Conservation (phyloP, 2,888 invertebrate genomes). For the Teinopalpus imperialis region DNA sequence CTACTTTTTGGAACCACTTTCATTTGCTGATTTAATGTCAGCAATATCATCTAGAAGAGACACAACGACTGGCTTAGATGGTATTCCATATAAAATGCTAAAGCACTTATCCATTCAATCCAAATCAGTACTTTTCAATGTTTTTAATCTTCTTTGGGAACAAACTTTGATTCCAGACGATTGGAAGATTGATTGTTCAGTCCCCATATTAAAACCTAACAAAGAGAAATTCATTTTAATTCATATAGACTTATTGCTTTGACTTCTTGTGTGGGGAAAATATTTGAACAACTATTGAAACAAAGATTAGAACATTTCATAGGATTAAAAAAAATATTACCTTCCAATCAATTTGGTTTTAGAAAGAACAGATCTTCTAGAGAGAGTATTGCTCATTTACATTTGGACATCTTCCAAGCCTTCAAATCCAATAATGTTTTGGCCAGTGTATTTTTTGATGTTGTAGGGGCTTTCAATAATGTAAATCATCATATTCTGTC, state of each 20-base stretch:
- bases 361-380: background rate
- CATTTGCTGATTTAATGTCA: no score
- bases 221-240: slow-evolving; percentile 7
- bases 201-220: slow-evolving; percentile 23
- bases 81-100: slow-evolving; percentile 17
- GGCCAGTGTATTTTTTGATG: slow-evolving; percentile 23
- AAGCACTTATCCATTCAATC: slow-evolving; percentile 2
- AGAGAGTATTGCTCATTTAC: slow-evolving; percentile 13
- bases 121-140: slow-evolving; percentile 2
- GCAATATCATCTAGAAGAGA: no score
- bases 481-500: slow-evolving; percentile 22
- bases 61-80: no score
- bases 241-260: slow-evolving; percentile 24
- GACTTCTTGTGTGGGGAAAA: slow-evolving; percentile 21
- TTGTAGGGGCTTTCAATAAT: slow-evolving; percentile 26
- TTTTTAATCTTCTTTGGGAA: slow-evolving; percentile 22
- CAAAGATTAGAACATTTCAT: slow-evolving; percentile 21
- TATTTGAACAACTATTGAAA: slow-evolving; percentile 24
- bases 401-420: slow-evolving; percentile 11
- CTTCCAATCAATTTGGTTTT: slow-evolving; percentile 24
- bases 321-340: slow-evolving; percentile 23
- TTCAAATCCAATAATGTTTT: background rate
- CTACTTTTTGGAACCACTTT: no score
- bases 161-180: slow-evolving; percentile 12
- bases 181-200: slow-evolving; percentile 21